Evolutionary conservation across 2,888 invertebrate species (phyloP).

Genomic region (Sphecodes monilicornis): DNA sequence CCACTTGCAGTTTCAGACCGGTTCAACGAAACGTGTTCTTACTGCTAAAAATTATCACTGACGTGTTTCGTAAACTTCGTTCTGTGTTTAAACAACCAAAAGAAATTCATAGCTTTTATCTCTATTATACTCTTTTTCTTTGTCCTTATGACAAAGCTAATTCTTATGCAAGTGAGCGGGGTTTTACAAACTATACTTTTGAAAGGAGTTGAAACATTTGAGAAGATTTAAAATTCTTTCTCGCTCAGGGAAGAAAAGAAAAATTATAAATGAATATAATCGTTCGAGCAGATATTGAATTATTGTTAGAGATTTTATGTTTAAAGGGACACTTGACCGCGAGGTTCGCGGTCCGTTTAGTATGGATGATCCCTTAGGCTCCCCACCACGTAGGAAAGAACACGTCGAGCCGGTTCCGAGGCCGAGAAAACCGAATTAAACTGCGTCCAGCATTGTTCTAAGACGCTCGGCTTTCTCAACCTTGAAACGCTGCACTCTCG

Average conservation of each 20-base stretch:
- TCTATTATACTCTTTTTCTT: too few relatives aligned
- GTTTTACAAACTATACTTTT: neutral
- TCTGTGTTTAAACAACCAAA: neutral
- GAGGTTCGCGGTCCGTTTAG: neutral
- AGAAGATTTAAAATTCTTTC: too few relatives aligned
- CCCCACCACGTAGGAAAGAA: conserved; percentile 62
- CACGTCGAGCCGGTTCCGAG: conserved; percentile 76
- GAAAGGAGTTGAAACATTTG: neutral
- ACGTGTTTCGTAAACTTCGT: conserved; percentile 1
- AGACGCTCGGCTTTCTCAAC: conserved; percentile 52
- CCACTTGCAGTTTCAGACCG: neutral
- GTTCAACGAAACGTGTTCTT: neutral
- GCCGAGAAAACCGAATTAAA: conserved; percentile 70
- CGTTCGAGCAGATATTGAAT: too few relatives aligned
- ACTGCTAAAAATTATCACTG: neutral
- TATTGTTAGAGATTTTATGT: too few relatives aligned
- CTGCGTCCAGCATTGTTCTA: conserved; percentile 74
- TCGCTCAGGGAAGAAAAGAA: neutral
- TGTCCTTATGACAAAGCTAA: neutral
- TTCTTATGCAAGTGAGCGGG: neutral
- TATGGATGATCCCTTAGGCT: conserved; percentile 54
- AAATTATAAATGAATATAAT: neutral
- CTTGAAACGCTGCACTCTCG: conserved; percentile 42
- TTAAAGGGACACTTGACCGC: neutral
- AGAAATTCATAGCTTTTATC: too few relatives aligned